phyloP scores from a whole-genome alignment of 1,140 invertebrate species.

The Diorhabda carinulata region DNA sequence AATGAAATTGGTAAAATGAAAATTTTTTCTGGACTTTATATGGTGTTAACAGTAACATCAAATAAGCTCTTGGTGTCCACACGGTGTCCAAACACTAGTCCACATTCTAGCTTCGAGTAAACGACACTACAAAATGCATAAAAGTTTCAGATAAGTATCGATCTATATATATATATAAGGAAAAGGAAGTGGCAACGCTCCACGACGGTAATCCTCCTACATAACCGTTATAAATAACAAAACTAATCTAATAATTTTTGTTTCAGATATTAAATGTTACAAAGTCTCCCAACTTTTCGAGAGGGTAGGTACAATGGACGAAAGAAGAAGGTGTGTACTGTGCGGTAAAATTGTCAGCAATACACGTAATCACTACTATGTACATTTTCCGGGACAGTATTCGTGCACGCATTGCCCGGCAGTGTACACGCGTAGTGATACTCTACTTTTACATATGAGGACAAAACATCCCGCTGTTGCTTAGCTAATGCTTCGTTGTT shows the following conservation, averaged over 20 bases:
- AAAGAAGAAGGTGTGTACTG: slow-evolving; percentile 60
- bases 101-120: no score
- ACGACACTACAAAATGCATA: no score
- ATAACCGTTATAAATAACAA: no score
- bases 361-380: slow-evolving; percentile 65
- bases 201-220: neutral
- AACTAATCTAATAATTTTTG: slow-evolving; percentile 45
- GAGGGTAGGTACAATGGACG: slow-evolving; percentile 59
- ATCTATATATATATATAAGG: neutral
- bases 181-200: neutral
- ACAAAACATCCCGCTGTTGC: slow-evolving; percentile 57
- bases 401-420: slow-evolving; percentile 60
- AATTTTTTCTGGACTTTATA: no score
- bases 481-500: slow-evolving; percentile 38
- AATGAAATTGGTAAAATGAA: no score
- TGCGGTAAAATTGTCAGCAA: slow-evolving; percentile 66
- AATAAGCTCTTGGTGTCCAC: no score
- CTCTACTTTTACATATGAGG: slow-evolving; percentile 59
- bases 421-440: slow-evolving; percentile 63
- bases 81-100: no score
- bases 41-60: no score
- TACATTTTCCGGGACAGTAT: slow-evolving; percentile 63
- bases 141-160: no score
- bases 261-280: slow-evolving; percentile 64
- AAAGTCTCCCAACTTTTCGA: slow-evolving; percentile 65